A percentile compares a stretch with the other conserved stretches of the same genome.
Conservation (phyloP, 1,140 invertebrate species). For the Cherax destructor region DNA sequence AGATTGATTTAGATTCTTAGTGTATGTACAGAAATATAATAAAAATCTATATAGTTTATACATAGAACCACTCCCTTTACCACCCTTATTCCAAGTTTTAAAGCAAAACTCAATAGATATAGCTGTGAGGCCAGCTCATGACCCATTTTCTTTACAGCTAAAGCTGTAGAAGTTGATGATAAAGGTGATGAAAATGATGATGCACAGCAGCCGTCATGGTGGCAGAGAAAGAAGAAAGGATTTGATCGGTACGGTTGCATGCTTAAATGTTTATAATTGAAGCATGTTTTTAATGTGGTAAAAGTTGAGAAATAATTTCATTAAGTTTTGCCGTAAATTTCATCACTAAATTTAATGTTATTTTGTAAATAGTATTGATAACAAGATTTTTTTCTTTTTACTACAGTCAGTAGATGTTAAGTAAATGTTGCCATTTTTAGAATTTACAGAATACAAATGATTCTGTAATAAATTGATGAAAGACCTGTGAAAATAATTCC, state of each 20-base stretch:
- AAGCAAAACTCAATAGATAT: background rate
- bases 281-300: no score
- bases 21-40: background rate
- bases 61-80: background rate
- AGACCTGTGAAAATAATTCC: background rate
- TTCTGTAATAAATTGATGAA: background rate
- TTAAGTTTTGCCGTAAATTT: no score
- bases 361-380: no score
- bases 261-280: background rate
- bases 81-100: background rate
- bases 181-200: slow-evolving; percentile 83
- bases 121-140: slow-evolving; percentile 6
- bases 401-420: no score
- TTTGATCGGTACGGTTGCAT: slow-evolving; percentile 81
- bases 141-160: slow-evolving; percentile 77
- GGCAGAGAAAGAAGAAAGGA: slow-evolving; percentile 87
- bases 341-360: no score
- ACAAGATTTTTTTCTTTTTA: no score
- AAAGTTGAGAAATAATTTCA: no score
- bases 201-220: slow-evolving; percentile 86
- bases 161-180: slow-evolving; percentile 86
- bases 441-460: no score
- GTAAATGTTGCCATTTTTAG: background rate
- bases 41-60: background rate
- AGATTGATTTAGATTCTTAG: slow-evolving; percentile 14